Evolutionary conservation across 2,797 vertebrate genomes (phyloP).

Genomic region (Sebastolobus altivelis): DNA sequence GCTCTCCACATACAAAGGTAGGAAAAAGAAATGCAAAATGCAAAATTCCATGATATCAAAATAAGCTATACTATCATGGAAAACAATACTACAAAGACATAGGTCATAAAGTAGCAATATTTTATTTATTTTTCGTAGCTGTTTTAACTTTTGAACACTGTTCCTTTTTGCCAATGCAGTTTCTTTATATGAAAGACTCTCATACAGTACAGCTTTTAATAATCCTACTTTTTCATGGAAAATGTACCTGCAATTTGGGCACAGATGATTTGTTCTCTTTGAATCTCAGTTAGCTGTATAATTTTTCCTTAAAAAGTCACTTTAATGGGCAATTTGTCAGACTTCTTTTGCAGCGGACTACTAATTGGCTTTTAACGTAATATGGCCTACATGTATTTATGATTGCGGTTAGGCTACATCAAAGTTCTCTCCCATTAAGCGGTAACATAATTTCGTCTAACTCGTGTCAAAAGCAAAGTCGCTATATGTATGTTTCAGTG

Average conservation of each 20-base stretch:
- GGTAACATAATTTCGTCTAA: neutral
- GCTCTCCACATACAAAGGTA: neutral
- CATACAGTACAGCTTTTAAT: slow-evolving; percentile 20
- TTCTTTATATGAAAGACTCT: slow-evolving; percentile 11
- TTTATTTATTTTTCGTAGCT: neutral
- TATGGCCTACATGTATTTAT: neutral
- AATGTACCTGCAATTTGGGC: slow-evolving; percentile 34
- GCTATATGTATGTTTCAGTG: neutral
- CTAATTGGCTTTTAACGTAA: slow-evolving; percentile 46
- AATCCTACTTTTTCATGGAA: neutral
- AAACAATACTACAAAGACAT: neutral
- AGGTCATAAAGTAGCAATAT: neutral
- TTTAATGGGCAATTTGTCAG: slow-evolving; percentile 37
- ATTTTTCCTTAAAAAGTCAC: slow-evolving; percentile 31
- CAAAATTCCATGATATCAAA: neutral
- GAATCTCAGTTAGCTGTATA: slow-evolving; percentile 10
- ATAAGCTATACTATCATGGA: neutral
- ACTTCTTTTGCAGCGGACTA: slow-evolving; percentile 5
- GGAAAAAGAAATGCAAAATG: neutral
- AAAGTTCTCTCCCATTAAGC: neutral
- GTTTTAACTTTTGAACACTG: neutral
- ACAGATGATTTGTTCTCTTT: slow-evolving; percentile 28
- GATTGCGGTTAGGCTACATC: slow-evolving; percentile 1
- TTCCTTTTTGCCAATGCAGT: neutral
- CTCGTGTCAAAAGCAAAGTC: neutral